A percentile compares a stretch with the other conserved stretches of the same genome.
Evolutionary conservation across 2,888 invertebrate species (phyloP).

Genomic region (Agrenia bidenticulata): DNA sequence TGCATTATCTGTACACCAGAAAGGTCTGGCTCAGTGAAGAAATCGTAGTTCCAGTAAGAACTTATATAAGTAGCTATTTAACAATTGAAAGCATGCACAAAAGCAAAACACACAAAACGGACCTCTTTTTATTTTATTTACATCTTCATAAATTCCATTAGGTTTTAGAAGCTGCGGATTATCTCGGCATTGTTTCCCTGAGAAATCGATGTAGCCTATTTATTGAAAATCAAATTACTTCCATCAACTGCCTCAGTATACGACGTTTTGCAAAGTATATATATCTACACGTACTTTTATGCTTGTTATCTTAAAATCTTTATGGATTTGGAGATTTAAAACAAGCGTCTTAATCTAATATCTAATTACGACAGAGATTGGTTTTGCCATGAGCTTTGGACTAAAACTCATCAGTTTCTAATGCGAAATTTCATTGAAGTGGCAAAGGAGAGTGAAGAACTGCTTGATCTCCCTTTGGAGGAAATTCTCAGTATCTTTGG

Average conservation of each 20-base stretch:
- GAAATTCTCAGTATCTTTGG: slow-evolving; percentile 75
- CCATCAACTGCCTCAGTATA: slow-evolving; percentile 80
- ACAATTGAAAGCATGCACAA: too few relatives aligned
- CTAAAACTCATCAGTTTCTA: slow-evolving; percentile 68
- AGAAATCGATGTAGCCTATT: slow-evolving; percentile 66
- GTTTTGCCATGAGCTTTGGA: slow-evolving; percentile 71
- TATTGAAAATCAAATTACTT: slow-evolving; percentile 67
- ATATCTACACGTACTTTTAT: too few relatives aligned
- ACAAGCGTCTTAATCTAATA: too few relatives aligned
- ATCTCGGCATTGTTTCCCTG: slow-evolving; percentile 63
- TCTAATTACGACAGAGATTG: slow-evolving; percentile 39
- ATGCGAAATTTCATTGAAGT: slow-evolving; percentile 74
- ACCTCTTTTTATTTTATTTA: too few relatives aligned
- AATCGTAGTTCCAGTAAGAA: slow-evolving; percentile 66
- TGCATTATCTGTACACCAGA: slow-evolving; percentile 83
- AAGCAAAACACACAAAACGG: too few relatives aligned
- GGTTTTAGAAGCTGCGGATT: slow-evolving; percentile 81
- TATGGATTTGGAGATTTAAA: too few relatives aligned
- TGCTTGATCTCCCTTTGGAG: slow-evolving; percentile 66
- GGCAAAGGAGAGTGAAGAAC: slow-evolving; percentile 71
- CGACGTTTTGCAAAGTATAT: slow-evolving; percentile 79
- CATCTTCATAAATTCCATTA: slow-evolving; percentile 8
- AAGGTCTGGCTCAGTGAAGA: slow-evolving; percentile 71
- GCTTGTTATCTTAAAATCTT: too few relatives aligned
- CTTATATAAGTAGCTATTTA: too few relatives aligned